These are phyloP conservation scores for Sphyrna mokarran DNA, from an alignment of 2,113 vertebrate species.

Conservation along the genomic window DNA sequence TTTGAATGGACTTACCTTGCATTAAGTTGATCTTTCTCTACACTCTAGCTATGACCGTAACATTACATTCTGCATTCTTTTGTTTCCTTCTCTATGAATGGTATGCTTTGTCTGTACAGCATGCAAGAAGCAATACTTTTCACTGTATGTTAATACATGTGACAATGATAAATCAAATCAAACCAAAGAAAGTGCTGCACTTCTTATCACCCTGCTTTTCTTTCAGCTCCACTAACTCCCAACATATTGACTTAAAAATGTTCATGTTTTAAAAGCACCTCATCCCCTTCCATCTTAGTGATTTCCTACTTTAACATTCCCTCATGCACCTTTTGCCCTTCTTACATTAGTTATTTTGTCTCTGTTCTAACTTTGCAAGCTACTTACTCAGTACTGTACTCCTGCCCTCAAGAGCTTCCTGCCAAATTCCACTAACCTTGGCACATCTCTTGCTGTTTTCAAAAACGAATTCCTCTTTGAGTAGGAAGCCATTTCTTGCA, in stretches of 20 bases:
- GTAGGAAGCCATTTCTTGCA: not conserved
- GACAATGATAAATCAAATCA: too few relatives aligned
- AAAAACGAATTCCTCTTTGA: not conserved
- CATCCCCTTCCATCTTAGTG: not conserved
- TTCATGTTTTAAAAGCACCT: not conserved
- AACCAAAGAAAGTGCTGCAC: not conserved
- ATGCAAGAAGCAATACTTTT: too few relatives aligned
- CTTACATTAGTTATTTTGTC: not conserved
- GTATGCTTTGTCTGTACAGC: too few relatives aligned
- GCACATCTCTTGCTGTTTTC: not conserved
- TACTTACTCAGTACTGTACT: not conserved
- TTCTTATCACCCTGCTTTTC: not conserved
- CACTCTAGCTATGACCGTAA: too few relatives aligned
- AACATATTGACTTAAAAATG: not conserved
- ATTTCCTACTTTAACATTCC: not conserved
- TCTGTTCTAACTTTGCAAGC: not conserved
- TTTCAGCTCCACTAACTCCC: not conserved
- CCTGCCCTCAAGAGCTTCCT: not conserved
- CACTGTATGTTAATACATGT: too few relatives aligned
- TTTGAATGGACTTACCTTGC: too few relatives aligned
- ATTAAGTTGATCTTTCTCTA: too few relatives aligned
- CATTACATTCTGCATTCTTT: too few relatives aligned
- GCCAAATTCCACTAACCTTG: not conserved
- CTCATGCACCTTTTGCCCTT: not conserved
- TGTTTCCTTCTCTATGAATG: too few relatives aligned